Percentiles rank a stretch among this genome's conserved stretches.
Conservation (phyloP, 2,888 invertebrate species). For the Charanyca ferruginea region DNA sequence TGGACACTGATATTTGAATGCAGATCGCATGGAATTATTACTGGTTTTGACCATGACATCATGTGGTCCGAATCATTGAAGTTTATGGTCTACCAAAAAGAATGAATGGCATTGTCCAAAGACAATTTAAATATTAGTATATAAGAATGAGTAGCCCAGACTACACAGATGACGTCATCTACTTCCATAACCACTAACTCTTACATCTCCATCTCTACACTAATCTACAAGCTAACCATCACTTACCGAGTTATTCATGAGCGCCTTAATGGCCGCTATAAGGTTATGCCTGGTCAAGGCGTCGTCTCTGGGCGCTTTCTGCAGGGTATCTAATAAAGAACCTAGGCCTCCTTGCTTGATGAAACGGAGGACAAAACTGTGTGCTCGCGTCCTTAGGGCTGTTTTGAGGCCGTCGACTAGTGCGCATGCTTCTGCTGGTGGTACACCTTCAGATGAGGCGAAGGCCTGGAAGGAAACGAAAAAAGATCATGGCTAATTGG, state of each 20-base stretch:
- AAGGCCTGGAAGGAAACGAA: conserved; percentile 79
- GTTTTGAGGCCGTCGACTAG: conserved; percentile 98
- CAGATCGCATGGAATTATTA: too few relatives aligned
- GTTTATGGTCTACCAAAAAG: not conserved
- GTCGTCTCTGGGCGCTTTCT: conserved; percentile 94
- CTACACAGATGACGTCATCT: conserved; percentile 3
- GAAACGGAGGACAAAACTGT: conserved; percentile 98
- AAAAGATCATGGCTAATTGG: not conserved
- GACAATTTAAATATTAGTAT: not conserved
- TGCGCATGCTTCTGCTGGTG: conserved; percentile 92
- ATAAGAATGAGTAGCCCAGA: not conserved
- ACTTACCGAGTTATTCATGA: conserved; percentile 98
- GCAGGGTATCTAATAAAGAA: conserved; percentile 94
- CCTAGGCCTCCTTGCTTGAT: conserved; percentile 96
- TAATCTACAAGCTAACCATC: conserved; percentile 21
- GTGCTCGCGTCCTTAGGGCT: conserved; percentile 97
- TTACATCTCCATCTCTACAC: conserved; percentile 17
- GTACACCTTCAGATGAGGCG: conserved; percentile 83
- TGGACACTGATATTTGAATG: too few relatives aligned
- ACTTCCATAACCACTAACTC: conserved; percentile 30
- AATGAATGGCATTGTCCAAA: not conserved
- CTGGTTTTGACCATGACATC: too few relatives aligned
- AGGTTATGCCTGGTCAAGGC: conserved; percentile 97
- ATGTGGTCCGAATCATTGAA: too few relatives aligned
- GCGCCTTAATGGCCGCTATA: conserved; percentile 98